phyloP scores from a whole-genome alignment of 2,797 vertebrate genomes.

The Rhinogobio ventralis region DNA sequence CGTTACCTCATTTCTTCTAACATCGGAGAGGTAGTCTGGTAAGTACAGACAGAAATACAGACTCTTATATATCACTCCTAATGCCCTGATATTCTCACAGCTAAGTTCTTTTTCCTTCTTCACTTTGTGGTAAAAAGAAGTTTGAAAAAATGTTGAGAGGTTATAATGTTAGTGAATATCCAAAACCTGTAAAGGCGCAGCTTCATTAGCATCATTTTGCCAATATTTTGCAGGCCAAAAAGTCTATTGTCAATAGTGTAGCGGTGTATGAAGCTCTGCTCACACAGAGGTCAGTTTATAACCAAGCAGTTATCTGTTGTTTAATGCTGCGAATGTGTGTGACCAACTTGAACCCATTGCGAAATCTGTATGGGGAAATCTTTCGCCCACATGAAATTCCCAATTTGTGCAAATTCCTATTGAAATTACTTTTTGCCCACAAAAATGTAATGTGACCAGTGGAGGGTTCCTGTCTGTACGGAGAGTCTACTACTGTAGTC shows the following conservation, averaged over 20 bases:
- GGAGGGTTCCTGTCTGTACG: too few relatives aligned
- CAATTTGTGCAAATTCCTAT: neutral
- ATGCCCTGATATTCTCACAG: neutral
- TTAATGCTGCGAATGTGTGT: too few relatives aligned
- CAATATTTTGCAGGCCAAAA: too few relatives aligned
- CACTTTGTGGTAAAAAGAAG: neutral
- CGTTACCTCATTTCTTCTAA: slow-evolving; percentile 84
- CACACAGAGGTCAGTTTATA: too few relatives aligned
- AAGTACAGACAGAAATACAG: slow-evolving; percentile 53
- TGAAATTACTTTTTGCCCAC: neutral
- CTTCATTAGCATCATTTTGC: too few relatives aligned
- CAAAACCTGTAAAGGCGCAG: neutral
- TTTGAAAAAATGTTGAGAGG: neutral
- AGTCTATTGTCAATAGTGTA: too few relatives aligned
- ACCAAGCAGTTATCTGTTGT: too few relatives aligned
- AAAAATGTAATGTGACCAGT: too few relatives aligned
- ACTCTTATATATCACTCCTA: neutral
- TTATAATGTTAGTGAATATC: neutral
- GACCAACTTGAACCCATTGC: neutral
- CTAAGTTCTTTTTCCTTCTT: neutral
- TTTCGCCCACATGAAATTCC: neutral
- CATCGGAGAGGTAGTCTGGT: slow-evolving; percentile 85
- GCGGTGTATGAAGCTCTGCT: too few relatives aligned
- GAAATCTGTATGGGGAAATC: neutral
- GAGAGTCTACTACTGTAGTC: neutral